These are phyloP conservation scores for Drosophila teissieri DNA, from an alignment of 1,140 invertebrate species.

Conservation along the genomic window DNA sequence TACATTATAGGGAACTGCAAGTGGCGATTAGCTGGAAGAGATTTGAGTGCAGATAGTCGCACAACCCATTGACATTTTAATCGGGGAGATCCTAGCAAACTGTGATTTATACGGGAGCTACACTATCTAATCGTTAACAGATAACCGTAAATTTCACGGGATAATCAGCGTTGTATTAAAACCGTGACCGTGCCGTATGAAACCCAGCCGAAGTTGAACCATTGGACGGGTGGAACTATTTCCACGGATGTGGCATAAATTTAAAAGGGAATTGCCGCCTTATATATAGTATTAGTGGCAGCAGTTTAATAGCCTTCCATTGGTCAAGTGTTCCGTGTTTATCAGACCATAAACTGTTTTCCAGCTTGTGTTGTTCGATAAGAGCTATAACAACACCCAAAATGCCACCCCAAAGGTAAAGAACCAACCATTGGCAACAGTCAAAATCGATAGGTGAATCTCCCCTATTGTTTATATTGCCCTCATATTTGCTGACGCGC, in stretches of 20 bases:
- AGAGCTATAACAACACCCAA: constrained; percentile 33
- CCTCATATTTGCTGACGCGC: constrained; percentile 34
- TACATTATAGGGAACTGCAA: constrained; percentile 17
- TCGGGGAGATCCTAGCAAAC: constrained; percentile 32
- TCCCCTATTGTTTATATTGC: constrained; percentile 38
- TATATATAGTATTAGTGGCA: not conserved
- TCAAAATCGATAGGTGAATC: constrained; percentile 23
- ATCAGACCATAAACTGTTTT: constrained; percentile 49
- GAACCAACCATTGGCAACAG: constrained; percentile 47
- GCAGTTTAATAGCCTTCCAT: constrained; percentile 31
- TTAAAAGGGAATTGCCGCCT: constrained; percentile 47
- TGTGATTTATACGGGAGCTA: constrained; percentile 39
- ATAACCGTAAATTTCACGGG: constrained; percentile 16
- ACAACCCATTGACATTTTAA: constrained; percentile 34
- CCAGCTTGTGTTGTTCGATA: constrained; percentile 39
- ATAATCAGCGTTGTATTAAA: constrained; percentile 19
- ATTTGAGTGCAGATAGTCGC: constrained; percentile 37
- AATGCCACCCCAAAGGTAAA: constrained; percentile 18
- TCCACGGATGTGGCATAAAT: constrained; percentile 44
- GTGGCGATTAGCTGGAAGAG: constrained; percentile 22
- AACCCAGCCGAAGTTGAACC: constrained; percentile 21
- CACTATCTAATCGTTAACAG: constrained; percentile 32
- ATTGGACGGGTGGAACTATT: constrained; percentile 29
- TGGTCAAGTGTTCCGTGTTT: constrained; percentile 46
- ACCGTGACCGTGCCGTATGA: constrained; percentile 23